Evolutionary conservation across 2,797 vertebrate species (phyloP).

Genomic region (Microctenopoma steveboyesi): DNA sequence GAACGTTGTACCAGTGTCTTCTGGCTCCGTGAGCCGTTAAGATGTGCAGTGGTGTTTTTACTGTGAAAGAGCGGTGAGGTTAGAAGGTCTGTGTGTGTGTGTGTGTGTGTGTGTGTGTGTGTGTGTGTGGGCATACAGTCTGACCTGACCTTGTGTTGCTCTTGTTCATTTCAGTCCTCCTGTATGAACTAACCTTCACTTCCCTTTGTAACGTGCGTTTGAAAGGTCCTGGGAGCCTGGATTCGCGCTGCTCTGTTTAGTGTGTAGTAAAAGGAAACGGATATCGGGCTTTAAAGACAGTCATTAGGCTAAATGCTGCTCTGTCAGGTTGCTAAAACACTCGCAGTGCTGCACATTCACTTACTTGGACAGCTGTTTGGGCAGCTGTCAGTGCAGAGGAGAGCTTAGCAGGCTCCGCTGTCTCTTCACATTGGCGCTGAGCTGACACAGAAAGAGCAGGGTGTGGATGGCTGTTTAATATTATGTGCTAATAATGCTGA

Average conservation of each 20-base stretch:
- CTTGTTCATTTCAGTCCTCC: slow-evolving; percentile 12
- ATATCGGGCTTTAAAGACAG: too few species aligned
- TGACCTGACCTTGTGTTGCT: slow-evolving; percentile 23
- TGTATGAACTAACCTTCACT: neutral
- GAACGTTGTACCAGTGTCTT: too few species aligned
- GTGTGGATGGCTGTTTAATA: slow-evolving; percentile 50
- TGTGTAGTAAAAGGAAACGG: too few species aligned
- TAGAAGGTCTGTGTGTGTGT: slow-evolving; percentile 8
- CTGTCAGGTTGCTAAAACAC: too few species aligned
- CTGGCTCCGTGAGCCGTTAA: too few species aligned
- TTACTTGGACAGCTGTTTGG: too few species aligned
- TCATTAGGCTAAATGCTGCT: too few species aligned
- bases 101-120: neutral
- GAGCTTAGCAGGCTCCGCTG: slow-evolving; percentile 15
- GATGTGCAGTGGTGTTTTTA: slow-evolving; percentile 19
- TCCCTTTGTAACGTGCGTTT: neutral
- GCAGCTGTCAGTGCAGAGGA: neutral
- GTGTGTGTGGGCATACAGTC: neutral
- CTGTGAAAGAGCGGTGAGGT: slow-evolving; percentile 12
- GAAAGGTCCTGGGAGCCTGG: neutral
- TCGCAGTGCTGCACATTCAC: too few species aligned
- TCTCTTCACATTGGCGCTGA: slow-evolving; percentile 32
- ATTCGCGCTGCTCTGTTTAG: neutral
- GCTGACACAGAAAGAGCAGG: slow-evolving; percentile 44
- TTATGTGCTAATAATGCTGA: slow-evolving; percentile 54